Evolutionary conservation across 2,797 vertebrate species (phyloP), one percentile per base, ranked within the genome.

Genomic region (Pipistrellus nathusii): DNA sequence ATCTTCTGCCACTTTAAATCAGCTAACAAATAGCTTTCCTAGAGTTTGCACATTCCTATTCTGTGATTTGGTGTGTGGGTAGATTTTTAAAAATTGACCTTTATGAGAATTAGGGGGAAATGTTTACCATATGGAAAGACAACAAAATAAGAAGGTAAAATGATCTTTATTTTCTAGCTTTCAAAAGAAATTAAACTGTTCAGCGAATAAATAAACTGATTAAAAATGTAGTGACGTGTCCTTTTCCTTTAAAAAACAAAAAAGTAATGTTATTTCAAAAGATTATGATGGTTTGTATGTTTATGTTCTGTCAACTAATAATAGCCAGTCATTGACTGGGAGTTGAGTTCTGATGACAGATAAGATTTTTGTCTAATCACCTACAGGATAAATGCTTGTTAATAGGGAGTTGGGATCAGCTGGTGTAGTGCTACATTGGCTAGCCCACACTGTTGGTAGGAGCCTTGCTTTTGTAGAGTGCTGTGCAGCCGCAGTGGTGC

Each of bases 181-280:
- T 97, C 93, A 93, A 91, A 96, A 97, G 78, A 89, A 96, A 95
- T 95, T 95, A 96, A 81, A 97, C 95, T 89, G 69, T 91, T 91
- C 80, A 8, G 91, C 97, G 95, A 94, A 94, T 98, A 97, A 97
- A 98, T 97, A 97, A 98, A 97, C 64, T 55, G 12, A 97, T 97
- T 68, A 94, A 98, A 98, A 95, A 82, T 69, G 78, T 89, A 64
- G 81, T 35, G 1, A 95, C 96, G 97, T 98, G 85, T 95, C 94
- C 94, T 93, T 96, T 97, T 98, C 64, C 96, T 98, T 97, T 97
- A 38, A 27, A 90, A 21, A n/a, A 38, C 27, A 71, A 53, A 30
- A 78, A 68, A 72, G 21, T 41, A 41, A 12, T 71, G 82, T 92
- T 15, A n/a, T 62, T 82, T 88, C 41, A 21, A 14, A 8, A 18